Conservation (phyloP, 2,797 vertebrate species). For the Pampus argenteus region DNA sequence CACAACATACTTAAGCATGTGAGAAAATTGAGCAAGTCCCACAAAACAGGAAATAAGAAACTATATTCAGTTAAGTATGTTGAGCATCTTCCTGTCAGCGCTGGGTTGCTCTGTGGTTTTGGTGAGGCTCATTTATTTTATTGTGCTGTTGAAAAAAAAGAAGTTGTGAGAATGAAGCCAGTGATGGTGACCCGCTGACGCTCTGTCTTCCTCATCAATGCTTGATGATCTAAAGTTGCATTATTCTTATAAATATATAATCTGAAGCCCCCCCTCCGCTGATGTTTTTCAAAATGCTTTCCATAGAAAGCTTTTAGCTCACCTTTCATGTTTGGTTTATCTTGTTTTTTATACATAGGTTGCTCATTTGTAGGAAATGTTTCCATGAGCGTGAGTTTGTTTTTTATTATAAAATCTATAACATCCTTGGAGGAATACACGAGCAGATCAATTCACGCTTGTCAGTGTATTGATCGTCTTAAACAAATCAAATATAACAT, state of each 20-base stretch:
- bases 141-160: slow-evolving; percentile 63
- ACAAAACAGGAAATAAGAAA: slow-evolving; percentile 62
- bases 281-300: neutral
- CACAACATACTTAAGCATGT: neutral
- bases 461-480: no score
- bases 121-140: slow-evolving; percentile 32
- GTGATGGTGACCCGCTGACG: slow-evolving; percentile 17
- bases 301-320: neutral
- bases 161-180: neutral
- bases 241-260: slow-evolving; percentile 9
- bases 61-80: neutral
- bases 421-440: neutral
- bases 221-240: neutral
- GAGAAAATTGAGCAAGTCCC: slow-evolving; percentile 23
- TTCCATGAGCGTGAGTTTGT: neutral
- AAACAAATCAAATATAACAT: no score
- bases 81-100: slow-evolving; percentile 63
- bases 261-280: neutral
- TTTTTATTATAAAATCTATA: neutral
- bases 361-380: neutral
- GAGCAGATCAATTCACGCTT: no score
- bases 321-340: neutral
- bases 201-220: neutral
- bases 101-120: slow-evolving; percentile 52
- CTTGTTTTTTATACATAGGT: neutral